Evolutionary conservation across 2,113 vertebrate species (phyloP).

Genomic region (Cercopithecus mona): DNA sequence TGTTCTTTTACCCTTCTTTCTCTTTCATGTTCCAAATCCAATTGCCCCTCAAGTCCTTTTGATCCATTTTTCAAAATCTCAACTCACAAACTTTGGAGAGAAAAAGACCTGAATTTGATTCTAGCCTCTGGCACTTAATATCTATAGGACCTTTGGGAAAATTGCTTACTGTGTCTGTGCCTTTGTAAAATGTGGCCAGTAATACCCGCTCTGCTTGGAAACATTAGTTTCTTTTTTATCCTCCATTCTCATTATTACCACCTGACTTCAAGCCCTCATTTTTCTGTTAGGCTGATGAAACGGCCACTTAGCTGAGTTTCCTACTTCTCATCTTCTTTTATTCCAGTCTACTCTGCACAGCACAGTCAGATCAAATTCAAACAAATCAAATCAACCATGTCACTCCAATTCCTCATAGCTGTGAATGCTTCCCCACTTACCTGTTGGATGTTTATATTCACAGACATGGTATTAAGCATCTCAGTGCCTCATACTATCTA

Average conservation of each 20-base stretch:
- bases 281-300: not conserved
- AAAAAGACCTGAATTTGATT: not conserved
- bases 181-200: not conserved
- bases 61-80: conserved; percentile 35
- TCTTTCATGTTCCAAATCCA: not conserved
- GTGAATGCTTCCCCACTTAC: not conserved
- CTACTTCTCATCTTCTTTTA: not conserved
- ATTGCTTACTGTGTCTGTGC: not conserved
- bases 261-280: not conserved
- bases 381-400: not conserved
- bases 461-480: not conserved
- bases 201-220: not conserved
- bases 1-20: conserved; percentile 19
- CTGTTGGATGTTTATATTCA: not conserved
- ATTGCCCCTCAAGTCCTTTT: not conserved
- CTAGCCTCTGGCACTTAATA: not conserved
- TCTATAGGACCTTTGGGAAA: not conserved
- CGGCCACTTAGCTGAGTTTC: not conserved
- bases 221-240: not conserved
- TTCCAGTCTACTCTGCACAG: not conserved
- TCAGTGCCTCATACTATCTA: not conserved
- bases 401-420: not conserved
- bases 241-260: not conserved
- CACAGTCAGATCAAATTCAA: not conserved
- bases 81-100: not conserved